A percentile compares a stretch with the other conserved stretches of the same genome.
Conservation (phyloP, 2,797 vertebrate genomes). For the Spheniscus humboldti region DNA sequence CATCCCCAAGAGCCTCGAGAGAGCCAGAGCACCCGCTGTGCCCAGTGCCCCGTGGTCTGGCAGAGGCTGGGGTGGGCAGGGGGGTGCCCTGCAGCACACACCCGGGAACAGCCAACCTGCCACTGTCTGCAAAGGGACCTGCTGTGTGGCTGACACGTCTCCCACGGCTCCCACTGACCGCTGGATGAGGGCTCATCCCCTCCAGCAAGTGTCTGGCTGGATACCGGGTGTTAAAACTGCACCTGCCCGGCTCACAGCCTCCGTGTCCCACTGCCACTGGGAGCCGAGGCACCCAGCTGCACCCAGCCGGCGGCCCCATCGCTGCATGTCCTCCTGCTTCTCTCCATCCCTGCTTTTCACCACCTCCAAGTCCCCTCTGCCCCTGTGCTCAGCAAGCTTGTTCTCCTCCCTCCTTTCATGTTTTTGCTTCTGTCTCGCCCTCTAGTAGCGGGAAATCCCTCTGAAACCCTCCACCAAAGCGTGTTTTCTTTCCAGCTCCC, state of each 20-base stretch:
- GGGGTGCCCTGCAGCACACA: background rate
- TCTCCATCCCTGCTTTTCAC: background rate
- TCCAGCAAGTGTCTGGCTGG: background rate
- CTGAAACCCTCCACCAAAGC: background rate
- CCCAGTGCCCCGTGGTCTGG: background rate
- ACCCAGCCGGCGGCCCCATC: fast-evolving
- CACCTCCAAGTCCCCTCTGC: background rate
- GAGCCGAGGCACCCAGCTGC: background rate
- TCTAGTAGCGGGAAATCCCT: background rate
- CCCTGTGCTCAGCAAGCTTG: background rate
- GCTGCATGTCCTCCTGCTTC: background rate
- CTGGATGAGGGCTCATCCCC: fast-evolving
- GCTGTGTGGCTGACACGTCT: background rate
- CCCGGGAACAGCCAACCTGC: background rate
- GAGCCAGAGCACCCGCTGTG: background rate
- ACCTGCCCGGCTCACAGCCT: background rate
- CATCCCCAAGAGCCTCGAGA: background rate
- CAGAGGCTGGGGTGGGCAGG: background rate
- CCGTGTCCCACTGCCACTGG: background rate
- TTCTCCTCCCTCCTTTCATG: background rate
- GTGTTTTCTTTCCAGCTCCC: background rate
- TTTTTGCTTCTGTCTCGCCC: background rate
- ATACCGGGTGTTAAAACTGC: background rate
- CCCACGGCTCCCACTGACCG: fast-evolving
- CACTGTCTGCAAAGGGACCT: background rate